phyloP scores from a whole-genome alignment of 1,140 invertebrate genomes.

The Matsumurasca onukii region DNA sequence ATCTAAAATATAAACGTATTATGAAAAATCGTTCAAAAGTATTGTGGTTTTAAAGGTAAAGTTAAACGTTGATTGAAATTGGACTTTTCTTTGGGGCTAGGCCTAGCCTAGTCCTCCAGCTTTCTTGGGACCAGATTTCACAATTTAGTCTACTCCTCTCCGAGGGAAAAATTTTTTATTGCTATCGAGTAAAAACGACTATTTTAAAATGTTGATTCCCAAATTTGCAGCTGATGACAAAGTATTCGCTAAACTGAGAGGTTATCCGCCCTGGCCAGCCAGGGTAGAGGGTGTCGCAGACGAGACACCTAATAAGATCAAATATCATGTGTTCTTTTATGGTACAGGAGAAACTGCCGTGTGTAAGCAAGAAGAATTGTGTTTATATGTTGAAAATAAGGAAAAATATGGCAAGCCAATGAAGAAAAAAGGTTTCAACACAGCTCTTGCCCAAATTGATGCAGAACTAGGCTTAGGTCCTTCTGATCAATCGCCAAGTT shows the following conservation, averaged over 20 bases:
- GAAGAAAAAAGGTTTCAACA: conserved; percentile 64
- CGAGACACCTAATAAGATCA: conserved; percentile 72
- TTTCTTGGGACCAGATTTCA: too few relatives aligned
- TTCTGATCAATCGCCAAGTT: background rate
- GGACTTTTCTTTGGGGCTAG: too few relatives aligned
- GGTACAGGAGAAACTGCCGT: conserved; percentile 85
- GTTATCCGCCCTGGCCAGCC: conserved; percentile 94
- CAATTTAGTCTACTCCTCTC: too few relatives aligned
- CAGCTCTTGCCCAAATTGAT: conserved; percentile 66
- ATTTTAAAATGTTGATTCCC: background rate
- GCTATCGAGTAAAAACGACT: too few relatives aligned
- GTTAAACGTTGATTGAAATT: too few relatives aligned
- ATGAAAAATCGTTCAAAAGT: too few relatives aligned
- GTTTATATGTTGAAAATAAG: conserved; percentile 58
- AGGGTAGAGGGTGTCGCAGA: conserved; percentile 68
- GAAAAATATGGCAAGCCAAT: conserved; percentile 63
- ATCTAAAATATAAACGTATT: too few relatives aligned
- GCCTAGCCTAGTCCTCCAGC: too few relatives aligned
- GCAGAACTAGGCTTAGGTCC: conserved; percentile 40
- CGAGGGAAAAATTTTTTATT: too few relatives aligned
- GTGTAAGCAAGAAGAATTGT: conserved; percentile 55
- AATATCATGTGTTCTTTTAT: conserved; percentile 92
- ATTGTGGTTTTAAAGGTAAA: too few relatives aligned
- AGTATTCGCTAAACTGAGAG: conserved; percentile 94
- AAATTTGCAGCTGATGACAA: conserved; percentile 64